Conservation (phyloP, 1,140 invertebrate genomes). For the Coelopa frigida region DNA sequence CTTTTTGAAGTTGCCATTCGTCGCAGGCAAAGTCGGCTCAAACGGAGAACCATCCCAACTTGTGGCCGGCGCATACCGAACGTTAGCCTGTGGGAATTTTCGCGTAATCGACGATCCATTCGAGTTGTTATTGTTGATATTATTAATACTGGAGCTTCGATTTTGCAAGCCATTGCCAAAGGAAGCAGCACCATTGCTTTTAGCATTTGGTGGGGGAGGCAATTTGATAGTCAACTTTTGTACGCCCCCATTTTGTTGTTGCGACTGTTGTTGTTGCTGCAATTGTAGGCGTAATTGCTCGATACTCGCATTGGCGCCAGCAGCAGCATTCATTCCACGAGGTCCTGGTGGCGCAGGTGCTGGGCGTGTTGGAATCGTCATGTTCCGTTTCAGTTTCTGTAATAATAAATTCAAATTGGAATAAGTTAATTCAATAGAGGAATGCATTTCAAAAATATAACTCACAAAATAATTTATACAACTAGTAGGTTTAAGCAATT, state of each 20-base stretch:
- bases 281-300: slow-evolving; percentile 35
- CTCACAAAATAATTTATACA: neutral
- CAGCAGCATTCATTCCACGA: slow-evolving; percentile 29
- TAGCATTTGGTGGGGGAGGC: slow-evolving; percentile 35
- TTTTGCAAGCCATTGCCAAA: too few relatives aligned
- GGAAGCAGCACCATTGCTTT: too few relatives aligned
- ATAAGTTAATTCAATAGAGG: too few relatives aligned
- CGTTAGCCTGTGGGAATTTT: slow-evolving; percentile 34
- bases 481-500: neutral
- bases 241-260: slow-evolving; percentile 27
- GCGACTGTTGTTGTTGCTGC: slow-evolving; percentile 35
- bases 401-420: too few relatives aligned
- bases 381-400: too few relatives aligned
- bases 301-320: slow-evolving; percentile 35
- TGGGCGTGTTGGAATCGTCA: slow-evolving; percentile 43
- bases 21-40: slow-evolving; percentile 20
- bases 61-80: slow-evolving; percentile 37
- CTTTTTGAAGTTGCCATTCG: slow-evolving; percentile 25
- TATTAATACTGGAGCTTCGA: slow-evolving; percentile 12
- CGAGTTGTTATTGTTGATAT: slow-evolving; percentile 19
- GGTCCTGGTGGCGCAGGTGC: slow-evolving; percentile 41
- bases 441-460: too few relatives aligned
- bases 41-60: slow-evolving; percentile 40
- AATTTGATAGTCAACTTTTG: slow-evolving; percentile 35
- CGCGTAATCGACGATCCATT: slow-evolving; percentile 26